Evolutionary conservation across 2,888 invertebrate species (phyloP).

Genomic region (Caenorhabditis zanzibari): DNA sequence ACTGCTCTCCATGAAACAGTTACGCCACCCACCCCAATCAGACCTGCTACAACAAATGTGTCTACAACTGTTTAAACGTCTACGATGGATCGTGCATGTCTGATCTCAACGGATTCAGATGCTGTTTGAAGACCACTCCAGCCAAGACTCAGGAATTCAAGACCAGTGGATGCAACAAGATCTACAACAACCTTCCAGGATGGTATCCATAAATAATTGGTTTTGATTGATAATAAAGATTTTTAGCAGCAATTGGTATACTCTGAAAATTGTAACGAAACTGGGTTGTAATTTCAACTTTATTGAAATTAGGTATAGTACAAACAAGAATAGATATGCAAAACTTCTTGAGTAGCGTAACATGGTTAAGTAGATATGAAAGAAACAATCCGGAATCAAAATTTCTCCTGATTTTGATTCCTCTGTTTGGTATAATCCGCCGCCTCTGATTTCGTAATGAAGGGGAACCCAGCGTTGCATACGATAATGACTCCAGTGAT

Average conservation of each 20-base stretch:
- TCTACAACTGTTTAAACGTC: background rate
- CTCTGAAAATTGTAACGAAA: background rate
- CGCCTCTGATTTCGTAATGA: conserved; percentile 57
- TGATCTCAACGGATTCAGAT: background rate
- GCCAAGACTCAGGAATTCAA: conserved; percentile 5
- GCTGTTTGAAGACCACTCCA: background rate
- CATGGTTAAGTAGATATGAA: background rate
- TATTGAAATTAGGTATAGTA: background rate
- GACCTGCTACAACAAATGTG: conserved; percentile 6
- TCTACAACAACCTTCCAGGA: conserved; percentile 9
- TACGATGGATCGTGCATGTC: conserved; percentile 6
- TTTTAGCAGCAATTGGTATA: no score
- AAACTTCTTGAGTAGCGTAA: background rate
- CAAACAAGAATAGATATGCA: conserved; percentile 27
- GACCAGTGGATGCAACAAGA: background rate
- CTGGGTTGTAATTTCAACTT: no score
- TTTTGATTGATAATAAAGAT: no score
- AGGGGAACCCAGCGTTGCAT: conserved; percentile 58
- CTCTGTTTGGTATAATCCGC: conserved; percentile 62
- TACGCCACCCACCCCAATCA: background rate
- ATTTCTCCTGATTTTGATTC: background rate
- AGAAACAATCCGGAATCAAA: background rate
- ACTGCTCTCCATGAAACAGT: conserved; percentile 14
- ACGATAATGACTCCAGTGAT: conserved; percentile 53
- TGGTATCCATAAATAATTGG: background rate